Conservation (phyloP, 2,797 vertebrate genomes). For the Gymnoscopelus braueri region DNA sequence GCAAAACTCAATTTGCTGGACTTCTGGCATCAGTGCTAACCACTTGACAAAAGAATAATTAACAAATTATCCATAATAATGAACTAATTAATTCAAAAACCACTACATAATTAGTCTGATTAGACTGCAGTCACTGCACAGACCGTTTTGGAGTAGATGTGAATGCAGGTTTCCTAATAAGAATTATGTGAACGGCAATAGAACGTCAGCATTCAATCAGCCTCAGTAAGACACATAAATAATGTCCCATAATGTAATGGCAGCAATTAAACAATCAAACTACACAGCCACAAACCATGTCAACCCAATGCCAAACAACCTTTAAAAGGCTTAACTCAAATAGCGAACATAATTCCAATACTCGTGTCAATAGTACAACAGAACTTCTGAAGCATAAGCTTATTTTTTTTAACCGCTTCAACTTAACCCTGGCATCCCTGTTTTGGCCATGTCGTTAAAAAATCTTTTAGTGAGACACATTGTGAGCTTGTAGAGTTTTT, state of each 20-base stretch:
- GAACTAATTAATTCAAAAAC: neutral
- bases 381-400: neutral
- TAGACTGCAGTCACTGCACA: too few relatives aligned
- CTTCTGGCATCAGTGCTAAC: neutral
- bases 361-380: conserved; percentile 7
- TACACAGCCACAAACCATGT: neutral
- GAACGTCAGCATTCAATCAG: too few relatives aligned
- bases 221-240: conserved; percentile 13
- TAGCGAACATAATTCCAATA: conserved; percentile 24
- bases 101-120: too few relatives aligned
- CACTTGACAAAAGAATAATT: neutral
- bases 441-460: too few relatives aligned
- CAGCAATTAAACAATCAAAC: conserved; percentile 29
- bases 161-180: conserved; percentile 1
- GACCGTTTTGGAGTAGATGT: conserved; percentile 6
- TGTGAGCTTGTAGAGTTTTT: neutral
- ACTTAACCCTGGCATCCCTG: too few relatives aligned
- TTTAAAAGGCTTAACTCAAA: conserved; percentile 32
- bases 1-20: too few relatives aligned
- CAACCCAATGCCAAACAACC: conserved; percentile 31
- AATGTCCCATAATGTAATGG: conserved; percentile 38
- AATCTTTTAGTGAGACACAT: too few relatives aligned
- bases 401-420: neutral
- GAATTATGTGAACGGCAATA: neutral
- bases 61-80: neutral